Base-by-base conservation (phyloP, 2,888 invertebrate species). In the Deroplatys truncata region DNA sequence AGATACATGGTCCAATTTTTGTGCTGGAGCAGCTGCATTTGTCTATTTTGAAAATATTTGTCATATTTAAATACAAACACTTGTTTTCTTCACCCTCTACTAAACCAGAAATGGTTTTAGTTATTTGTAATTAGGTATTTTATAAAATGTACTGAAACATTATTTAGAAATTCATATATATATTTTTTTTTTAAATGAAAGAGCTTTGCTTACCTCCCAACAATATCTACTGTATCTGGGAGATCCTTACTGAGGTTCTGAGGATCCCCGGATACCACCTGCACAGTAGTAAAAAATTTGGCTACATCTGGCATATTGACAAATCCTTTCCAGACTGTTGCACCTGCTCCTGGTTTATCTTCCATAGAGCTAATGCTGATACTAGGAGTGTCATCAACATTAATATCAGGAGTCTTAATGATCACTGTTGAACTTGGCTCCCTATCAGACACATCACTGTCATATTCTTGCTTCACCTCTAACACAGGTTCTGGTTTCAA, bases 251-350 rank as follows among this genome's bases (percentile, higher is more conserved):
- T 95, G 31, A 97, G 93, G 91, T 96, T 96, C 56, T 94, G 93
- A 82, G 96, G 95, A 91, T 96, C 96, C 25, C 97, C 97, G 90
- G 95, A 94, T 84, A 98, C 97, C 93, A 97, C 96, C 92, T 97
- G 96, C 8, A 98, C 97, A 20, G 96, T 96, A 15, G 98, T 97
- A 91, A 97, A 96, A 92, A 98, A 98, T 92, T 97, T 96, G 0
- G 98, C 97, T 0, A 98, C 97, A 92, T 98, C 98, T 10, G 97
- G 96, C 98, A 98, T 98, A 92, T 96, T 97, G 13, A 98, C 96
- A 91, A 96, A 96, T 2, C 98, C 98, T 90, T 96, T 96, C 98
- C 98, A 98, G 56, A 96, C 94, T 0, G 95, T 94, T 9, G 83
- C n/a, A n/a, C n/a, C 87, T 0, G 94, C 94, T 1, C 94, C 88